Percentiles rank a stretch among this genome's conserved stretches.
These are phyloP conservation scores for Mungos mungo DNA, from an alignment of 2,113 vertebrate species.

Conservation along the genomic window DNA sequence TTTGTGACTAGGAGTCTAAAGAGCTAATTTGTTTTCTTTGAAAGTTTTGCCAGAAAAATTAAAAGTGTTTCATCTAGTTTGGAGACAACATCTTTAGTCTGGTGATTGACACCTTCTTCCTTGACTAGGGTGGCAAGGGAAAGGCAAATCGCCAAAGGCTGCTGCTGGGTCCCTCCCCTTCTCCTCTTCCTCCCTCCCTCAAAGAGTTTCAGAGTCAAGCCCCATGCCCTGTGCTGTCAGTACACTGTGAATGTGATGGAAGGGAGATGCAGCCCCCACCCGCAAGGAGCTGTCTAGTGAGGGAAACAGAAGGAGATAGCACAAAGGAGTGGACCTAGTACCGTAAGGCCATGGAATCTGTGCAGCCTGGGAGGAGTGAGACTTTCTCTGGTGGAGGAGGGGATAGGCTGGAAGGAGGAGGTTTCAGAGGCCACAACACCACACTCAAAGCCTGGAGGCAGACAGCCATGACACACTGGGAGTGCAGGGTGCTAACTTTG, in stretches of 20 bases:
- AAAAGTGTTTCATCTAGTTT: constrained; percentile 8
- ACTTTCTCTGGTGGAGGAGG: not conserved
- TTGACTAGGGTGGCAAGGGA: not conserved
- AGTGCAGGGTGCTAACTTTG: not conserved
- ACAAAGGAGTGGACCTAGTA: no score
- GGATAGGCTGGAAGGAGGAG: not conserved
- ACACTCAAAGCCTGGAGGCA: not conserved
- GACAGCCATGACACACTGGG: not conserved
- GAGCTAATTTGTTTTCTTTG: constrained; percentile 45
- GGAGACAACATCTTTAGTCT: not conserved
- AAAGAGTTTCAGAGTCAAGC: not conserved
- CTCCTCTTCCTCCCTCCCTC: fast-evolving
- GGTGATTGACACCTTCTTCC: not conserved
- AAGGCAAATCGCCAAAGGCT: not conserved
- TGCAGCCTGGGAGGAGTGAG: not conserved
- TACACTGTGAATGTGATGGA: not conserved
- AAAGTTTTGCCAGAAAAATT: constrained; percentile 42
- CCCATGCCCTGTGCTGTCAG: not conserved
- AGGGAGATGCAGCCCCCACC: not conserved
- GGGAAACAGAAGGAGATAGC: not conserved
- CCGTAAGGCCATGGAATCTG: not conserved
- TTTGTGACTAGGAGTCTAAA: constrained; percentile 28
- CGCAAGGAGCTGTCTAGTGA: not conserved
- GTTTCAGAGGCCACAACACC: not conserved
- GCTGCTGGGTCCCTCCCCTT: not conserved